Conservation (phyloP, 2,113 vertebrate genomes). For the Ondatra zibethicus region DNA sequence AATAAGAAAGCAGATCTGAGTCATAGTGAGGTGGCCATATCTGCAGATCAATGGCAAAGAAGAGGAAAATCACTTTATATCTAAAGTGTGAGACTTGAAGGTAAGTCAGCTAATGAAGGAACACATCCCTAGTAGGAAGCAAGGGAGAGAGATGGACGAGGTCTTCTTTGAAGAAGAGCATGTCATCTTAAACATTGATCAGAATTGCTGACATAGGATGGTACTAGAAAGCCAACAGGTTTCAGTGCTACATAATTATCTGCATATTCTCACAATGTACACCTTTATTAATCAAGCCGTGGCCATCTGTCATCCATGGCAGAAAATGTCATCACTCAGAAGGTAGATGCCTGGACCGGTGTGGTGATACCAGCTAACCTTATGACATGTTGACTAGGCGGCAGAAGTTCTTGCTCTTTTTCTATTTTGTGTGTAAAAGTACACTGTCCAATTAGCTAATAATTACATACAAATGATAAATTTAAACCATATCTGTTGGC, state of each 20-base stretch:
- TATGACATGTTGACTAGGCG: not conserved
- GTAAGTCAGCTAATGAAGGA: not conserved
- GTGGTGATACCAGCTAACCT: not conserved
- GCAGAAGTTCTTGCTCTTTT: not conserved
- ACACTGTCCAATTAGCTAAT: not conserved
- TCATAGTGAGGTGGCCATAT: not conserved
- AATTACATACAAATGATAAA: not conserved
- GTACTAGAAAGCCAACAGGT: not conserved
- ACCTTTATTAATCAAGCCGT: not conserved
- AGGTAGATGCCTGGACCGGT: not conserved
- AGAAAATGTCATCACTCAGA: not conserved
- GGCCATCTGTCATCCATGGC: not conserved
- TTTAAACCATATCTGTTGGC: not conserved
- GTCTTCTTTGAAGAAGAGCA: not conserved
- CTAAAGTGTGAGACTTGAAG: not conserved
- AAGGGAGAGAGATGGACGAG: not conserved
- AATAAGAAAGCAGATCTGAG: not conserved
- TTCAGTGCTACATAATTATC: not conserved
- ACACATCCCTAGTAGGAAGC: not conserved
- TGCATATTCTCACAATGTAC: not conserved
- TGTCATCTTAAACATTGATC: not conserved
- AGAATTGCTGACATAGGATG: not conserved
- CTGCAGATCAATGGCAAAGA: not conserved
- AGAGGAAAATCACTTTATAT: not conserved
- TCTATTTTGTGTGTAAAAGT: not conserved